Evolutionary conservation across 2,888 invertebrate species (phyloP), one percentile per base, ranked within the genome.

Genomic region (Emmelina monodactyla): DNA sequence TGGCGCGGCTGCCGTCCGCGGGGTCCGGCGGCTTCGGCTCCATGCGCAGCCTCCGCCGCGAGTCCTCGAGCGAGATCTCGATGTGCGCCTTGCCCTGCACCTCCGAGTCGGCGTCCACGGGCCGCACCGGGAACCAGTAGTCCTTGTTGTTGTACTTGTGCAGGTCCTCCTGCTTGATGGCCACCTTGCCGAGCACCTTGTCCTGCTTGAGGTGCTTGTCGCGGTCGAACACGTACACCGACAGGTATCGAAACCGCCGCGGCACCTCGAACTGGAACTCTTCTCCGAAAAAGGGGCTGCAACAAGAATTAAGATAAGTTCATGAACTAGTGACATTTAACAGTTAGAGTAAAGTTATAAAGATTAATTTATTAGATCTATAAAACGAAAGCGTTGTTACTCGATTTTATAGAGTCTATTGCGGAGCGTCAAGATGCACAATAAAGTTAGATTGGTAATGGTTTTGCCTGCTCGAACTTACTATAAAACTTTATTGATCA

Each of bases 231-330:
- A 94, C 88, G 72, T 93, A 94, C 53, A 94, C 87, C 47, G 92
- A 91, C 40, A 95, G 83, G 73, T 89, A 92, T 50, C 94, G 87
- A 78, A 95, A 95, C 67, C 89, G 86, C 53, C 93, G 83, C 33
- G 95, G 94, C 47, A 95, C 92, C 70, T 94, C 93, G 63, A 94
- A 94, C 66, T 92, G 91, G 78, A 93, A 94, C 70, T 94, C 94
- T 65, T 94, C 94, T 42, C 92, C 93, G 68, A 93, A 94, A 73
- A 94, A 94, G 46, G 94, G 94, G 65, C 89, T 89, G 69, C 48
- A 84, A 88, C 53, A 52, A 65, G 42, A 49, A 16, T 25, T 15
- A n/a, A n/a, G n/a, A n/a, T n/a, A n/a, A n/a, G n/a, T n/a, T n/a
- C n/a, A n/a, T n/a, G n/a, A n/a, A n/a, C n/a, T n/a, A n/a, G n/a